A percentile compares a stretch with the other conserved stretches of the same genome.
Evolutionary conservation across 2,797 vertebrate species (phyloP).

Genomic region (Artibeus lituratus): DNA sequence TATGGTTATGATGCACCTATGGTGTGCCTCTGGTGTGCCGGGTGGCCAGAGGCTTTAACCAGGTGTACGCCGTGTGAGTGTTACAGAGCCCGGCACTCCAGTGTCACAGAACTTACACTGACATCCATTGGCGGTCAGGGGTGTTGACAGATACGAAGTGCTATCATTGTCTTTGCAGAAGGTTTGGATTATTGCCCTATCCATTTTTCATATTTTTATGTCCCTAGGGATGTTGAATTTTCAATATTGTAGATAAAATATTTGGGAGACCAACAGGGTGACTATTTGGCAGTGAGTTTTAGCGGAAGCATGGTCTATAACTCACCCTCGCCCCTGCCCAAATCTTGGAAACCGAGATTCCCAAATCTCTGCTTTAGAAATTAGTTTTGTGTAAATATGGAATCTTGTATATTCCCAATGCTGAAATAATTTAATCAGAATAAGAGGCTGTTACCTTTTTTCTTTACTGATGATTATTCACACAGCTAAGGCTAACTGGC

Average conservation of each 20-base stretch:
- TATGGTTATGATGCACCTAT: neutral
- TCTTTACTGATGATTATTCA: neutral
- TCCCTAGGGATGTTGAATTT: neutral
- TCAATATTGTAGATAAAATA: neutral
- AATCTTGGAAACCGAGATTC: neutral
- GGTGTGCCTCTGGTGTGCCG: neutral
- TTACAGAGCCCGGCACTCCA: neutral
- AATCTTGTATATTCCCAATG: neutral
- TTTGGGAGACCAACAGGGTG: neutral
- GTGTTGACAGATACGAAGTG: neutral
- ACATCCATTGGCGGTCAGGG: neutral
- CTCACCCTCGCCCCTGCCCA: too few species aligned
- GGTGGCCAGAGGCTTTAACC: neutral
- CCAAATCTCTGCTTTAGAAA: constrained; percentile 4
- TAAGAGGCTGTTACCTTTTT: neutral
- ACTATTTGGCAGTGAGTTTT: neutral
- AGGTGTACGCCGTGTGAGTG: neutral
- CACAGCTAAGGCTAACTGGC: neutral
- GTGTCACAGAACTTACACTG: neutral
- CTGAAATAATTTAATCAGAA: neutral
- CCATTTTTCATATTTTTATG: neutral
- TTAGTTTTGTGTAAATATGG: neutral
- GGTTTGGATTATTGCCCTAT: neutral
- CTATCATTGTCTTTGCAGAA: neutral
- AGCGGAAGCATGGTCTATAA: neutral